phyloP scores from a whole-genome alignment of 2,113 vertebrate species.

The Ceyx melanurus region DNA sequence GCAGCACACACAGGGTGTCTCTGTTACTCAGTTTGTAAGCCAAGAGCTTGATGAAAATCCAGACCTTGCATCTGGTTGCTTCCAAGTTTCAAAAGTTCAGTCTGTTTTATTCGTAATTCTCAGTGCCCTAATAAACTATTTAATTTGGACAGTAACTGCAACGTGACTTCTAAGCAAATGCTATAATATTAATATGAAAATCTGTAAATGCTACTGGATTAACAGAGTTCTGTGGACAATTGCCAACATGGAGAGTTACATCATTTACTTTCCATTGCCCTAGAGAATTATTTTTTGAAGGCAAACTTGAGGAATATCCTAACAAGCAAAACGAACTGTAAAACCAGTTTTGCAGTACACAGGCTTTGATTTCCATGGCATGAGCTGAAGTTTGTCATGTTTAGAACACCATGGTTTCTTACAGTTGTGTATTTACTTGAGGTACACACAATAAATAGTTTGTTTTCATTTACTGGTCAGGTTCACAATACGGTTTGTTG shows the following conservation, averaged over 20 bases:
- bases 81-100: constrained; percentile 33
- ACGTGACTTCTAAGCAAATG: not conserved
- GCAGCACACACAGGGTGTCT: not conserved
- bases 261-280: not conserved
- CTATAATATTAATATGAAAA: not conserved
- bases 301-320: not conserved
- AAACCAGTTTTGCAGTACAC: not conserved
- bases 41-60: not conserved
- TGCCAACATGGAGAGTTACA: not conserved
- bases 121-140: not conserved
- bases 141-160: not conserved
- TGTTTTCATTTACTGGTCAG: not conserved
- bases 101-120: not conserved
- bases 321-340: not conserved
- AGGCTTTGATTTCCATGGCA: not conserved
- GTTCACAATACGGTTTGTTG: not conserved
- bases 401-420: not conserved
- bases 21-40: not conserved
- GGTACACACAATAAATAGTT: not conserved
- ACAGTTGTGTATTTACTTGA: not conserved
- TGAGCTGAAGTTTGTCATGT: not conserved
- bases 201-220: not conserved
- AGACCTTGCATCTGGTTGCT: not conserved
- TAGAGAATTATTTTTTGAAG: not conserved
- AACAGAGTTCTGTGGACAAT: not conserved